phyloP scores from a whole-genome alignment of 2,888 invertebrate genomes.

The Andrena marginata region DNA sequence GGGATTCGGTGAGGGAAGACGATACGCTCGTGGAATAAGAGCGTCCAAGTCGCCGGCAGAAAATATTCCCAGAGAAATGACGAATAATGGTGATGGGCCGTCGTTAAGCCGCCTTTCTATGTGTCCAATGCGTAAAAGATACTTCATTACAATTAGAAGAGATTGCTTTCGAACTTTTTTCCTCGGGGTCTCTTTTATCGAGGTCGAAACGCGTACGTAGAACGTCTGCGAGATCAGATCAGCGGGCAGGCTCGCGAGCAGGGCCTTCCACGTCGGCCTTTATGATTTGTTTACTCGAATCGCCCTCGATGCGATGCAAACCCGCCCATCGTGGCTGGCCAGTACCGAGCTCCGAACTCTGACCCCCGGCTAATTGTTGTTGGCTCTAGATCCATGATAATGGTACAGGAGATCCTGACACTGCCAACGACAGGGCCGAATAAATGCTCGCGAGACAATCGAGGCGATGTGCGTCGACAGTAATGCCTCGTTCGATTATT shows the following conservation, averaged over 20 bases:
- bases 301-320: constrained; percentile 75
- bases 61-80: not conserved
- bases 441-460: too few relatives aligned
- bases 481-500: too few relatives aligned
- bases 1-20: constrained; percentile 42
- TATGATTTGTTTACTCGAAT: constrained; percentile 84
- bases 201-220: constrained; percentile 74
- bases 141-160: not conserved
- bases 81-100: not conserved
- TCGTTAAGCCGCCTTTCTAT: not conserved
- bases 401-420: constrained; percentile 48
- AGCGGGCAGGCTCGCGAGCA: constrained; percentile 61
- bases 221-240: constrained; percentile 70
- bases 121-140: not conserved
- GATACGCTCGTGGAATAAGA: constrained; percentile 19
- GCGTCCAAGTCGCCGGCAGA: not conserved
- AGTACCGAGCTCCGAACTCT: constrained; percentile 80
- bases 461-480: too few relatives aligned
- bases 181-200: constrained; percentile 35
- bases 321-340: constrained; percentile 68
- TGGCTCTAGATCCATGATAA: constrained; percentile 84
- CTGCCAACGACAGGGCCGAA: constrained; percentile 31
- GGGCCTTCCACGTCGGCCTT: constrained; percentile 65
- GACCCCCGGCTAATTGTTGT: constrained; percentile 84
- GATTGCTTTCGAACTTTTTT: not conserved